Conservation (phyloP, 2,113 vertebrate genomes). For the Dendrocopos noguchii region DNA sequence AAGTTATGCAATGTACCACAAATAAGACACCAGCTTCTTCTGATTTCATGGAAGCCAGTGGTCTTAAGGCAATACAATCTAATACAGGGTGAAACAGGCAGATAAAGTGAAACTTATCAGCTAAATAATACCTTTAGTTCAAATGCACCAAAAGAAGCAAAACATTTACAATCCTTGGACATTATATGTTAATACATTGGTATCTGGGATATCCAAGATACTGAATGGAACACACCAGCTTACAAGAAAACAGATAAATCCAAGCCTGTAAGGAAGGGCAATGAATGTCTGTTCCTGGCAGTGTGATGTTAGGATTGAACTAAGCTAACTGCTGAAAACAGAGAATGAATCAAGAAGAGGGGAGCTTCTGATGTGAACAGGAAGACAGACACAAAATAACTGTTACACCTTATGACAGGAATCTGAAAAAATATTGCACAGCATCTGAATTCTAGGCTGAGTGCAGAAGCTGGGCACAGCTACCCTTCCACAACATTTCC, state of each 20-base stretch:
- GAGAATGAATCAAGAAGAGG: not conserved
- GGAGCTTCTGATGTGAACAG: not conserved
- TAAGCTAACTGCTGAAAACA: not conserved
- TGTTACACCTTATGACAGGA: not conserved
- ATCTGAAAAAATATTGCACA: not conserved
- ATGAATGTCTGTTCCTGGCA: not conserved
- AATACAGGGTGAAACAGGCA: not conserved
- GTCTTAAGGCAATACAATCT: not conserved
- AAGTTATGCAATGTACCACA: not conserved
- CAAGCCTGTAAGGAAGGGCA: not conserved
- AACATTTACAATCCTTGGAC: not conserved
- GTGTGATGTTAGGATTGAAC: not conserved
- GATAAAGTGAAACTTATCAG: not conserved
- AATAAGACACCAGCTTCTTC: not conserved
- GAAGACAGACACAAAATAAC: not conserved
- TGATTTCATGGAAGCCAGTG: not conserved
- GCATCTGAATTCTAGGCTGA: not conserved
- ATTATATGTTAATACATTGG: not conserved
- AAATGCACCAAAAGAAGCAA: not conserved
- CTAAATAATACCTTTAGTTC: not conserved
- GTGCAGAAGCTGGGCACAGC: not conserved
- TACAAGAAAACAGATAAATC: not conserved
- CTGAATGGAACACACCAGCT: fast-evolving
- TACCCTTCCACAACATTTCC: not conserved
- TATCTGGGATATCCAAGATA: not conserved